Conservation (phyloP, 2,888 invertebrate genomes). For the Chrysolina oricalcia region DNA sequence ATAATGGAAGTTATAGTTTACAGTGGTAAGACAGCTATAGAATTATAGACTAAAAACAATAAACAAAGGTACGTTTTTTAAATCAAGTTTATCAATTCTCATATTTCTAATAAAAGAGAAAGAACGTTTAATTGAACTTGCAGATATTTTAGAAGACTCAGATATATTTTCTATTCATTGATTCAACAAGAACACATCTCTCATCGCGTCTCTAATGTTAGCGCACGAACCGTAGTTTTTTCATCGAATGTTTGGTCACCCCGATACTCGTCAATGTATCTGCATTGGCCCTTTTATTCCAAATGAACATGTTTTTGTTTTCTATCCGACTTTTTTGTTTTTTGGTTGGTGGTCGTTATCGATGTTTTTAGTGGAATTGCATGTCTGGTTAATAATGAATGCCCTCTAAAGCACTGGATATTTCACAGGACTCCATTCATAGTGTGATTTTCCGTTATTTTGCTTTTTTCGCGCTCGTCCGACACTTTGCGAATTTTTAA, state of each 20-base stretch:
- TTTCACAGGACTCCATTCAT: slow-evolving; percentile 64
- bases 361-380: slow-evolving; percentile 72
- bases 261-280: slow-evolving; percentile 47
- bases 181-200: too few species aligned
- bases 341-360: slow-evolving; percentile 68
- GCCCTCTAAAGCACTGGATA: slow-evolving; percentile 66
- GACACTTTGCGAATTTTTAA: slow-evolving; percentile 41
- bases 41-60: too few species aligned
- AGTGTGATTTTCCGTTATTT: slow-evolving; percentile 69
- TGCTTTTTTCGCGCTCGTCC: slow-evolving; percentile 35
- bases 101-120: too few species aligned
- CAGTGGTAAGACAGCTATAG: too few species aligned
- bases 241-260: slow-evolving; percentile 34
- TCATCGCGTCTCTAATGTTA: too few species aligned
- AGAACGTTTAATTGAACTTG: too few species aligned
- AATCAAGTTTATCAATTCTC: too few species aligned
- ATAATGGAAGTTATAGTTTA: too few species aligned
- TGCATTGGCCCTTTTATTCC: slow-evolving; percentile 55
- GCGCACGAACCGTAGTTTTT: not conserved
- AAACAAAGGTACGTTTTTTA: too few species aligned
- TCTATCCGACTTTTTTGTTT: slow-evolving; percentile 56
- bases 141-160: too few species aligned
- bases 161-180: too few species aligned
- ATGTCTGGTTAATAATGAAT: slow-evolving; percentile 70
- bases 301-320: slow-evolving; percentile 59